Percentiles rank a stretch among this genome's conserved stretches.
Conservation (phyloP, 2,113 vertebrate species). For the Myxocyprinus asiaticus region DNA sequence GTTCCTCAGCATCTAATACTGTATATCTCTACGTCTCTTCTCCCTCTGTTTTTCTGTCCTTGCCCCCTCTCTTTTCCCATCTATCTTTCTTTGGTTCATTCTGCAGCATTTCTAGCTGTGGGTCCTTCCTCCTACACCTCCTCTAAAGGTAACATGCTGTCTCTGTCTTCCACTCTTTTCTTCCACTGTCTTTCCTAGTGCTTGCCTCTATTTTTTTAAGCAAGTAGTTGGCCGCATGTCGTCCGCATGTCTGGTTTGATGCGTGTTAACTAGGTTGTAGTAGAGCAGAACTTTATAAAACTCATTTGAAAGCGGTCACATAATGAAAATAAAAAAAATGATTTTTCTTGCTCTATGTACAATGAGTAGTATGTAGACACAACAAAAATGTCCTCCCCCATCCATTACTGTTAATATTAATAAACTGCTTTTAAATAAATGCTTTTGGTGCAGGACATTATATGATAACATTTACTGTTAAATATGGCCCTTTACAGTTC, state of each 20-base stretch:
- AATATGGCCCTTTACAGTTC: no score
- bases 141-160: slow-evolving; percentile 74
- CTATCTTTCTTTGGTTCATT: neutral
- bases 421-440: no score
- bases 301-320: slow-evolving; percentile 20
- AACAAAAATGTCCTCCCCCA: no score
- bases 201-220: neutral
- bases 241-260: neutral
- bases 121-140: slow-evolving; percentile 62
- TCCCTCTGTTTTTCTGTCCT: no score
- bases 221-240: neutral
- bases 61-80: no score
- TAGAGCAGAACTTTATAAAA: neutral
- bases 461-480: neutral
- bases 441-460: neutral
- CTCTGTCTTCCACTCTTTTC: neutral
- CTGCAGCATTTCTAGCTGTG: slow-evolving; percentile 73
- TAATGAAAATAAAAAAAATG: no score
- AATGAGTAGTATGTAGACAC: no score
- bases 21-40: no score
- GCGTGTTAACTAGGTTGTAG: neutral
- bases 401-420: no score
- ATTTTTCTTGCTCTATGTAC: no score
- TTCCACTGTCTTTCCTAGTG: neutral
- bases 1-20: no score